Percentiles rank a stretch among this genome's conserved stretches.
These are phyloP conservation scores for Aspidoscelis tigris DNA, from an alignment of 2,113 vertebrate genomes.

Conservation along the genomic window DNA sequence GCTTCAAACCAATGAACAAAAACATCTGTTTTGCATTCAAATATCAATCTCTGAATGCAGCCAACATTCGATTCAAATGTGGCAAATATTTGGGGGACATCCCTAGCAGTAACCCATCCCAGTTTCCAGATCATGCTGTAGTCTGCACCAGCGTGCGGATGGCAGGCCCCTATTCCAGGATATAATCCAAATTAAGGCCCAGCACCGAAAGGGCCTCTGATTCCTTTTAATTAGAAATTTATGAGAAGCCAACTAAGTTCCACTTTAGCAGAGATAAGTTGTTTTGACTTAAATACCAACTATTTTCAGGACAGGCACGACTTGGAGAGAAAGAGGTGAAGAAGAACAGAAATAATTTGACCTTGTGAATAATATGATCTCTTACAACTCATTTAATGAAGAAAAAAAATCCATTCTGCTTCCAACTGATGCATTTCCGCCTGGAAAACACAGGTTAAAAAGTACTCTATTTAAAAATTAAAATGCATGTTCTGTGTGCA, in stretches of 20 bases:
- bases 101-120: too few species aligned
- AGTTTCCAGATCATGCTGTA: too few species aligned
- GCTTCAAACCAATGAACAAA: too few species aligned
- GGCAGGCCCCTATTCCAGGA: too few species aligned
- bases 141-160: too few species aligned
- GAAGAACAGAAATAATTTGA: neutral
- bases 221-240: neutral
- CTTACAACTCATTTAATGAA: conserved; percentile 62
- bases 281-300: neutral
- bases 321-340: neutral
- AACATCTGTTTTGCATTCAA: too few species aligned
- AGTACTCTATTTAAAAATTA: conserved; percentile 77
- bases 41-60: too few species aligned
- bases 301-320: neutral
- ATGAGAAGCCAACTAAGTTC: conserved; percentile 5
- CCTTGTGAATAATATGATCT: conserved; percentile 37
- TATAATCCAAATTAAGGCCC: too few species aligned
- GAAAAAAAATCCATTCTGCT: conserved; percentile 38
- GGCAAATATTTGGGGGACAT: too few species aligned
- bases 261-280: neutral
- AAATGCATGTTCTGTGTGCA: conserved; percentile 71
- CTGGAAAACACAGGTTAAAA: conserved; percentile 73
- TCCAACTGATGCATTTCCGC: conserved; percentile 56
- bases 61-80: too few species aligned
- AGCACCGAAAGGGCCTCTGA: too few species aligned